Evolutionary conservation across 2,888 invertebrate genomes (phyloP).

Genomic region (Xestia sexstrigata): DNA sequence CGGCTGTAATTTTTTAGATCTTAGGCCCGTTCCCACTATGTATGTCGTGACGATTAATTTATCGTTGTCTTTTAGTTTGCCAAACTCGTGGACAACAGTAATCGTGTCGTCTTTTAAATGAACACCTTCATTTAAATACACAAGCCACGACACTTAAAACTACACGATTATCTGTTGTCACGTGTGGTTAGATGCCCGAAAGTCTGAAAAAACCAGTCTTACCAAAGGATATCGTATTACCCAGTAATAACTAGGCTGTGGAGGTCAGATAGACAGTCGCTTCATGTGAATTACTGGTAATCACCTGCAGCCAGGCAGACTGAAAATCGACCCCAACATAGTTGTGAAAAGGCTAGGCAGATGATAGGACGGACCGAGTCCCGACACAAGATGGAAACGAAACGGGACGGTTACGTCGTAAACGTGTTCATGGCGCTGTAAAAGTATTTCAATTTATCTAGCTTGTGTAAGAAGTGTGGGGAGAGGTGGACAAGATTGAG

Average conservation of each 20-base stretch:
- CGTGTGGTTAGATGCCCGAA: not conserved
- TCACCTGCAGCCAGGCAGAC: too few species aligned
- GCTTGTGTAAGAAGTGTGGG: conserved; percentile 12
- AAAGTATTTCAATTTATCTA: conserved; percentile 45
- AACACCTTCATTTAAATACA: too few species aligned
- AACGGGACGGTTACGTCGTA: conserved; percentile 30
- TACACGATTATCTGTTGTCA: too few species aligned
- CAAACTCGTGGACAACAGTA: too few species aligned
- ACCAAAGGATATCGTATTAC: not conserved
- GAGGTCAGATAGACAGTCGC: not conserved
- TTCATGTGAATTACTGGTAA: not conserved
- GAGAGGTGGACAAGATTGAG: conserved; percentile 25
- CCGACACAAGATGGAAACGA: conserved; percentile 12
- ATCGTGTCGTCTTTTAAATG: too few species aligned
- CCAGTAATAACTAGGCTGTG: not conserved
- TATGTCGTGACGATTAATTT: too few species aligned
- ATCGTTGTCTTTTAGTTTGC: too few species aligned
- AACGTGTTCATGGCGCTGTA: conserved; percentile 37
- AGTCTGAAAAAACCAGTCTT: not conserved
- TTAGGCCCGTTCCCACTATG: too few species aligned
- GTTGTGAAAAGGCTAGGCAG: not conserved
- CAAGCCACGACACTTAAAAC: too few species aligned
- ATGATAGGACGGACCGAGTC: not conserved
- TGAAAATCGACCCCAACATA: not conserved
- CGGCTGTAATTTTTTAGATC: not conserved